These are phyloP conservation scores for Pteropus rufus DNA, from an alignment of 2,797 vertebrate species.

Conservation along the genomic window DNA sequence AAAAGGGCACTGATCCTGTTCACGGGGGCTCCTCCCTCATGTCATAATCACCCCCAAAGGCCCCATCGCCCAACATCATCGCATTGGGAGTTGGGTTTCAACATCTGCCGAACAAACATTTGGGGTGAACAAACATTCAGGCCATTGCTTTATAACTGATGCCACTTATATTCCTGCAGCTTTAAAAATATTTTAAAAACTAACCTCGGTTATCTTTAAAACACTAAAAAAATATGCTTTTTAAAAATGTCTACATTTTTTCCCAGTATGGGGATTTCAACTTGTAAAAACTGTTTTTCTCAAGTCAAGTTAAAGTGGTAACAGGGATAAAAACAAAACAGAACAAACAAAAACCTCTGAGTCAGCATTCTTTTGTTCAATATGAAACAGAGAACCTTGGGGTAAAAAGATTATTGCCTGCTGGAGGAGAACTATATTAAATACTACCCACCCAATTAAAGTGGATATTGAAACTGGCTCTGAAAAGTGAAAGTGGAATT, in stretches of 20 bases:
- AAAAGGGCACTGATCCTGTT: background rate
- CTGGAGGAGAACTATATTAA: slow-evolving; percentile 58
- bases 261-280: background rate
- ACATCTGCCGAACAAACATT: background rate
- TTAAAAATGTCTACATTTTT: background rate
- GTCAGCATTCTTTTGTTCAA: slow-evolving; percentile 65
- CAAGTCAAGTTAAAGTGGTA: background rate
- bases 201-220: background rate
- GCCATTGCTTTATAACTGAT: background rate
- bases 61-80: background rate
- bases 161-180: background rate
- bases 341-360: slow-evolving; percentile 35
- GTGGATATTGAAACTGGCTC: slow-evolving; percentile 56
- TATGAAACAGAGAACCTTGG: slow-evolving; percentile 63
- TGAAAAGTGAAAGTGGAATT: slow-evolving; percentile 47
- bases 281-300: slow-evolving; percentile 20
- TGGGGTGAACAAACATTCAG: background rate
- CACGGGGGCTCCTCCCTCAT: background rate
- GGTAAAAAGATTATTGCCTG: slow-evolving; percentile 71
- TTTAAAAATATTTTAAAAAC: background rate
- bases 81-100: background rate
- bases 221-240: background rate
- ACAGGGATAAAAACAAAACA: background rate
- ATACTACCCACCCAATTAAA: slow-evolving; percentile 44
- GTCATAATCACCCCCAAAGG: background rate